phyloP scores from a whole-genome alignment of 2,888 invertebrate genomes.

The Mythimna loreyi region DNA sequence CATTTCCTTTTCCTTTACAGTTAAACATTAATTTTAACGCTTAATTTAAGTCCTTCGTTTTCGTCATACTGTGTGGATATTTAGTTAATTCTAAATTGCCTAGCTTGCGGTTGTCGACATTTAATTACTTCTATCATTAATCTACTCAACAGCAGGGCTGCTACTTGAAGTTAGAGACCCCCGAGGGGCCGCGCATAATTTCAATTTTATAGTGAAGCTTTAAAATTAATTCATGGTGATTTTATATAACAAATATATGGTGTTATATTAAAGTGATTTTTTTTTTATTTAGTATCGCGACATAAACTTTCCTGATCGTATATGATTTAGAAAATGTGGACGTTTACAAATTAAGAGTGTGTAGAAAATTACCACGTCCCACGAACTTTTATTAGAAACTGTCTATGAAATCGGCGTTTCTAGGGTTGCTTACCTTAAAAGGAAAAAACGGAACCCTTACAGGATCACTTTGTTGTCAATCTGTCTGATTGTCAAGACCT shows the following conservation, averaged over 20 bases:
- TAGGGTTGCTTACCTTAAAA: too few relatives aligned
- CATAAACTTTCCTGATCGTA: too few relatives aligned
- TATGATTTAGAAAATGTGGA: not conserved
- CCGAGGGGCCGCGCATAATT: conserved; percentile 27
- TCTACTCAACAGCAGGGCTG: conserved; percentile 41
- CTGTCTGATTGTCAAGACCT: too few relatives aligned
- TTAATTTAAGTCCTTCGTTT: not conserved
- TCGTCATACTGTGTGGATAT: not conserved
- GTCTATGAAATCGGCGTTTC: too few relatives aligned
- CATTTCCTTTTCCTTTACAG: not conserved
- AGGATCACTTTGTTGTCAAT: too few relatives aligned
- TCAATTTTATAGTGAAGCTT: conserved; percentile 46
- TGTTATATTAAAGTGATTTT: too few relatives aligned
- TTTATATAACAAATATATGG: too few relatives aligned
- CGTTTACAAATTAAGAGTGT: not conserved
- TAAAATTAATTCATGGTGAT: conserved; percentile 49
- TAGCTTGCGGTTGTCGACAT: conserved; percentile 41
- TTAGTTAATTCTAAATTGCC: conserved; percentile 34
- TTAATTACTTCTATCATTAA: conserved; percentile 58
- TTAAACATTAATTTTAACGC: not conserved
- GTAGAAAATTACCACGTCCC: not conserved
- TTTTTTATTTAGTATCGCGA: too few relatives aligned
- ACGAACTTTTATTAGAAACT: not conserved
- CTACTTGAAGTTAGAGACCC: conserved; percentile 24
- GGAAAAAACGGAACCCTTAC: too few relatives aligned